Base-by-base conservation (phyloP, 2,797 vertebrate species). In the Rhinophrynus dorsalis region DNA sequence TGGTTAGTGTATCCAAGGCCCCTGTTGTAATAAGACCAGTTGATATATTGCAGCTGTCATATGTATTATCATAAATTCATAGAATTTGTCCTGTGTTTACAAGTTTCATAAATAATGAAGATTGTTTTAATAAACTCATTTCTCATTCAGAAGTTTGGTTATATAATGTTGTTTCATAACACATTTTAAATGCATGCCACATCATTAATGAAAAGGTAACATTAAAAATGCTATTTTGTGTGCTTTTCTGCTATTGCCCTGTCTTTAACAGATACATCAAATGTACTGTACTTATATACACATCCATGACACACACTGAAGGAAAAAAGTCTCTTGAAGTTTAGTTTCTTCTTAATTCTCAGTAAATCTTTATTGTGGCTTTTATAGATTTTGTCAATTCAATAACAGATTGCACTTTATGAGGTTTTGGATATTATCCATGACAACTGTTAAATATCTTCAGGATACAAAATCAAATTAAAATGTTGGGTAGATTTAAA, bases 381-480 rank as follows among this genome's bases (percentile, higher is more conserved):
- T 68, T 44, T 68, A 40, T 60, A 26, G 57, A 37, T 47, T 62
- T 70, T 55, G 68, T 58, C 40, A 63, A 62, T 33, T 13, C 37
- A 60, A 69, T 69, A 70, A 63, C 38, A 82, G 76, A 84, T 84
- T 79, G 80, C 75, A 59, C 83, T 82, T 83, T 82, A 80, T 84
- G 79, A 77, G 54, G 75, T 40, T 84, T 87, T 86, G 69, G 77
- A 40, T 82, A 75, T 80, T 76, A 80, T 83, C 83, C 72, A 66
- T 80, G 68, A 62, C 81, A 84, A 86, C 78, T 75, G 68, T 82
- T 83, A 76, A 83, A 84, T 82, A 88, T 85, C 82, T 82, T 71
- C 78, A 81, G 77, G 81, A 63, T 65, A 61, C 73, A 63, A 82
- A 85, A 87, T 84, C 52, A 85, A 77, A 84, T 88, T 78, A 76